Evolutionary conservation across 2,113 vertebrate species (phyloP).

Genomic region (Patagioenas fasciata): DNA sequence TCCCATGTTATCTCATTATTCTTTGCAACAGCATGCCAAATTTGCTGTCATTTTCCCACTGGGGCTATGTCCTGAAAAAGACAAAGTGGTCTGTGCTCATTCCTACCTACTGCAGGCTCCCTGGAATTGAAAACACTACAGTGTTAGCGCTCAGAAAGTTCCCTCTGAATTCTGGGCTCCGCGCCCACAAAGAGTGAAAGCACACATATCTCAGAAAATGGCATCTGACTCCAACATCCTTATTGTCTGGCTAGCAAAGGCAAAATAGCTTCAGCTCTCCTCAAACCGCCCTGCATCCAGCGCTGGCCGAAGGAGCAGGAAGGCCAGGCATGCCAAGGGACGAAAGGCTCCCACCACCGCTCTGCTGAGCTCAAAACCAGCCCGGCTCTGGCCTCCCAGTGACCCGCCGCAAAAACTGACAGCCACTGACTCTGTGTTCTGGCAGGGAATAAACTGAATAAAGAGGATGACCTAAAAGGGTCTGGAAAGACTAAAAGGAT

Average conservation of each 20-base stretch:
- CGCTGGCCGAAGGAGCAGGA: fast-evolving
- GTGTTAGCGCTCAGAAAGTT: neutral
- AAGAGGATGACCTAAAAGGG: neutral
- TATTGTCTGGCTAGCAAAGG: neutral
- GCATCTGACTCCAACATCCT: neutral
- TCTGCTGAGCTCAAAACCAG: neutral
- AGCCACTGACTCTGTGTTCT: neutral
- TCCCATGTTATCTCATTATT: conserved; percentile 60
- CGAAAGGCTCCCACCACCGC: neutral
- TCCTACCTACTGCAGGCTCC: conserved; percentile 47
- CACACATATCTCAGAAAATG: neutral
- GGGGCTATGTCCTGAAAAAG: conserved; percentile 34
- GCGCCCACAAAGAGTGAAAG: neutral
- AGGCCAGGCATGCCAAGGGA: neutral
- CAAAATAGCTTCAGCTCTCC: neutral
- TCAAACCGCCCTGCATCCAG: neutral
- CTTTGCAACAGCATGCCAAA: conserved; percentile 50
- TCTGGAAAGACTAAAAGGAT: neutral
- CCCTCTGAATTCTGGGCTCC: neutral
- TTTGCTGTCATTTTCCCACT: conserved; percentile 24
- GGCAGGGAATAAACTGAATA: neutral
- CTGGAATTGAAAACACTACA: neutral
- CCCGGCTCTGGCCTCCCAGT: fast-evolving
- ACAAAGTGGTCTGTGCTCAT: conserved; percentile 14
- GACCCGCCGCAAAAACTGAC: neutral